These are phyloP conservation scores for Hypomesus transpacificus DNA, from an alignment of 2,113 vertebrate genomes.

Conservation along the genomic window DNA sequence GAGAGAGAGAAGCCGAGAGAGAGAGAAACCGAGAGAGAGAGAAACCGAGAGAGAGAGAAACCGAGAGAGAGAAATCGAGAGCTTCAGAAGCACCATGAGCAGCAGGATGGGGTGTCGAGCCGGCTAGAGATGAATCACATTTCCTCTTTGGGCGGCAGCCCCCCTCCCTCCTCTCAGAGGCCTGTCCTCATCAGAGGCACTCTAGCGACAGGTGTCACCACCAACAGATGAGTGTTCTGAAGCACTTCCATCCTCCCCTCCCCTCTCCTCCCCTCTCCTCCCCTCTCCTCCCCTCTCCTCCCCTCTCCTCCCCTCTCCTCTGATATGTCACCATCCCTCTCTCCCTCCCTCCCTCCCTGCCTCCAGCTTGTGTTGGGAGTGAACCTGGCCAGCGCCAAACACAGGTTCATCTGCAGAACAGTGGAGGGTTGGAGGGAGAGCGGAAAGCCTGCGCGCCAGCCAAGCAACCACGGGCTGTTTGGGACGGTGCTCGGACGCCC, in stretches of 20 bases:
- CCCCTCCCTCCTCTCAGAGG: not conserved
- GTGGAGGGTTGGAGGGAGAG: no score
- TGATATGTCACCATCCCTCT: not conserved
- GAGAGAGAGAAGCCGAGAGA: no score
- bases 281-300: no score
- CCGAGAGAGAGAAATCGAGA: not conserved
- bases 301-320: not conserved
- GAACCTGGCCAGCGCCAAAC: no score
- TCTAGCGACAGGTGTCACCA: not conserved
- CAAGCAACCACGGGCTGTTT: no score
- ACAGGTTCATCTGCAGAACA: no score
- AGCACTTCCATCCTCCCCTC: not conserved
- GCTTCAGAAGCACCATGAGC: not conserved
- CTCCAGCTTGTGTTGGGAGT: no score
- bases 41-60: no score
- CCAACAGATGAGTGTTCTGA: conserved; percentile 10
- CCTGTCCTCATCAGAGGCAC: not conserved
- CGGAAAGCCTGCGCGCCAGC: no score
- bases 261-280: not conserved
- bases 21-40: no score
- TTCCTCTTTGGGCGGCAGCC: not conserved
- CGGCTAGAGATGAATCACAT: conserved; percentile 21
- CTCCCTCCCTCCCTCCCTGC: no score
- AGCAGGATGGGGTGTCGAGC: conserved; percentile 22
- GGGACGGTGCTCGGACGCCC: no score